These are phyloP conservation scores for Eudyptes chrysolophus DNA, from an alignment of 2,113 vertebrate species.

Conservation along the genomic window DNA sequence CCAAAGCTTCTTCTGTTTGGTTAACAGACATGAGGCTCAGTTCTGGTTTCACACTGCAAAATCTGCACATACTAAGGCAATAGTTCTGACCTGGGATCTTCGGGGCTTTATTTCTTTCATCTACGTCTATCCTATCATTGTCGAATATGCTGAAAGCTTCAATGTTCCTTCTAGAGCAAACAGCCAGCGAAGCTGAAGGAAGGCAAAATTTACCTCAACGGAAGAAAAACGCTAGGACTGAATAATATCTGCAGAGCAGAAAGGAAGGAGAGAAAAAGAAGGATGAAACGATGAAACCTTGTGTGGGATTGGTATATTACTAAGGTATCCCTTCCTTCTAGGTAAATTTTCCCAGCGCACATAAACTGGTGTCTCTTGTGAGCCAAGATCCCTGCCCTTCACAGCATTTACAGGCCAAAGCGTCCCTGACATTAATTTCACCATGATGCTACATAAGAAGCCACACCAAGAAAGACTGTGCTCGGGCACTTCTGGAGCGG, in stretches of 20 bases:
- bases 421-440: neutral
- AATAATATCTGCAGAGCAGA: neutral
- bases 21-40: neutral
- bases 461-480: neutral
- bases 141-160: neutral
- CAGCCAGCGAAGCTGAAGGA: neutral
- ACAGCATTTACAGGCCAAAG: neutral
- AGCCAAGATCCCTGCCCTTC: neutral
- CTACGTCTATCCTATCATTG: neutral
- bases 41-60: neutral
- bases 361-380: fast-evolving
- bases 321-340: neutral
- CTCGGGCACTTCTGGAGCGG: fast-evolving
- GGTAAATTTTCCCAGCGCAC: fast-evolving
- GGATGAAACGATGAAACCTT: neutral
- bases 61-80: neutral
- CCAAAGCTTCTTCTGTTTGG: neutral
- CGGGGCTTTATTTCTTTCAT: fast-evolving
- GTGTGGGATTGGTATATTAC: fast-evolving
- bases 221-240: neutral
- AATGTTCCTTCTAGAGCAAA: neutral
- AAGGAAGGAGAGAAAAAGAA: neutral
- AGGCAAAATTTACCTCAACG: neutral
- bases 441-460: neutral
- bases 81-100: neutral